A percentile compares a stretch with the other conserved stretches of the same genome.
These are phyloP conservation scores for Meteorus sp. DNA, from an alignment of 1,140 invertebrate species.

Conservation along the genomic window DNA sequence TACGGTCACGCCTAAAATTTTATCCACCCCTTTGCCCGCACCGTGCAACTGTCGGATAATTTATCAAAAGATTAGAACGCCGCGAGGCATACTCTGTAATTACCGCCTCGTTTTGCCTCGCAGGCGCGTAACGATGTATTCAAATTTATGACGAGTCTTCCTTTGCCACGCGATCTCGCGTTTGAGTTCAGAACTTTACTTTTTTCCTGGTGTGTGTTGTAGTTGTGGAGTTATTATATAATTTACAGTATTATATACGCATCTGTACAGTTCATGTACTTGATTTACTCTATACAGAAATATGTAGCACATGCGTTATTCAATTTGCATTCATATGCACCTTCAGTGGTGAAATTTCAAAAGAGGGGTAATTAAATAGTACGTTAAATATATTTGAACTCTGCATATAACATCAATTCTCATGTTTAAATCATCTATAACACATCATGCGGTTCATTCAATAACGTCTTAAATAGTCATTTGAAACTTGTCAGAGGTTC, in stretches of 20 bases:
- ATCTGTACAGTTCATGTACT: neutral
- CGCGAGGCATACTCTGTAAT: conserved; percentile 25
- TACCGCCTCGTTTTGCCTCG: conserved; percentile 23
- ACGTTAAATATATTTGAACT: too few relatives aligned
- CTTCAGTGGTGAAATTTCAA: too few relatives aligned
- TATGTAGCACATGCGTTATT: too few relatives aligned
- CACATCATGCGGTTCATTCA: too few relatives aligned
- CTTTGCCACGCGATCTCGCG: conserved; percentile 28
- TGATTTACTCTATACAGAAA: too few relatives aligned
- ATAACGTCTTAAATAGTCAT: too few relatives aligned
- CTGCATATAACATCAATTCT: too few relatives aligned
- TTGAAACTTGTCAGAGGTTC: too few relatives aligned
- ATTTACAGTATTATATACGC: neutral
- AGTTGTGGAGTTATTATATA: too few relatives aligned
- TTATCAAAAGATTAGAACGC: conserved; percentile 29
- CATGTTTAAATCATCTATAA: too few relatives aligned
- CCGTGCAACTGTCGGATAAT: conserved; percentile 26
- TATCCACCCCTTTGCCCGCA: conserved; percentile 8
- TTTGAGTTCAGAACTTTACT: conserved; percentile 7
- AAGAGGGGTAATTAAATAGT: too few relatives aligned
- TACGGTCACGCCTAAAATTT: conserved; percentile 25
- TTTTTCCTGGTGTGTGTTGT: neutral
- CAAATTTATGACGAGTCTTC: conserved; percentile 29
- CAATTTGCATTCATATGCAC: neutral
- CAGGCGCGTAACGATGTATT: conserved; percentile 28